Percentiles rank a stretch among this genome's conserved stretches.
Conservation (phyloP, 2,113 vertebrate genomes). For the Chrysochloris asiatica region DNA sequence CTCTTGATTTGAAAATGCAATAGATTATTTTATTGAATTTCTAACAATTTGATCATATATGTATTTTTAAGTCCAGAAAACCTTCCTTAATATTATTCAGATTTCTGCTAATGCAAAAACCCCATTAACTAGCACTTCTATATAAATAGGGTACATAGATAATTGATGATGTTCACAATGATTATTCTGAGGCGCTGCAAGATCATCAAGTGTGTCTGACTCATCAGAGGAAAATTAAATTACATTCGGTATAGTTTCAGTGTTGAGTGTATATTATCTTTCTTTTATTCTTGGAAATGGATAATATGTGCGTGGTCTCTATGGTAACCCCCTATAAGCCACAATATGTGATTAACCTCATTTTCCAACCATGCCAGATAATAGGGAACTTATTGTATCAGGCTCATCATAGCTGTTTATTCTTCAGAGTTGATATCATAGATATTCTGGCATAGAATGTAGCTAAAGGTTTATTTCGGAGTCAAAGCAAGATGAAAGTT, state of each 20-base stretch:
- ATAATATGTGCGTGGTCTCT: slow-evolving; percentile 77
- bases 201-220: slow-evolving; percentile 73
- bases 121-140: slow-evolving; percentile 73
- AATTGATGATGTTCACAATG: slow-evolving; percentile 73
- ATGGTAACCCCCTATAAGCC: slow-evolving; percentile 76
- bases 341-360: slow-evolving; percentile 78
- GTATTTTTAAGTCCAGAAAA: slow-evolving; percentile 67
- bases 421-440: not conserved
- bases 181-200: slow-evolving; percentile 62
- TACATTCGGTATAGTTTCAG: slow-evolving; percentile 65
- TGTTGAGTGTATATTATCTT: slow-evolving; percentile 79
- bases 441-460: not conserved
- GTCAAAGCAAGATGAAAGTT: slow-evolving; percentile 5
- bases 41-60: slow-evolving; percentile 43
- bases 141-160: slow-evolving; percentile 69
- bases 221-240: slow-evolving; percentile 80
- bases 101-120: slow-evolving; percentile 73
- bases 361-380: slow-evolving; percentile 71
- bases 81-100: slow-evolving; percentile 57
- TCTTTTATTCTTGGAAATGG: slow-evolving; percentile 76
- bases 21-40: slow-evolving; percentile 54
- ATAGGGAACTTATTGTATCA: slow-evolving; percentile 63
- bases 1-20: slow-evolving; percentile 55
- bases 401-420: slow-evolving; percentile 57
- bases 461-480: not conserved